Evolutionary conservation across 1,140 invertebrate genomes (phyloP).

Genomic region (Zophobas atratus): DNA sequence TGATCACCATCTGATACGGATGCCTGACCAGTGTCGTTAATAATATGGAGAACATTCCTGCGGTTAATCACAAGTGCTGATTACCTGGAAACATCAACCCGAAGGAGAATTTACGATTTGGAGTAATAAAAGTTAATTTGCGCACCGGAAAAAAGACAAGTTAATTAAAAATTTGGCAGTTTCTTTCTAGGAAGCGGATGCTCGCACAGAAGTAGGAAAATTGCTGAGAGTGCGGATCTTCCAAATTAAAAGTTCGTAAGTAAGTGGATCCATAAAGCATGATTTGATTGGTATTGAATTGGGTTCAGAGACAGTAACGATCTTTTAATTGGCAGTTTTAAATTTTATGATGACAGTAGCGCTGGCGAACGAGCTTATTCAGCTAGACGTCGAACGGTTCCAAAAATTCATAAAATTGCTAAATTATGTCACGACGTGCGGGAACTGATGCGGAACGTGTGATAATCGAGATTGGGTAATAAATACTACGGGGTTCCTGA

Average conservation of each 20-base stretch:
- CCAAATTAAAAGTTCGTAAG: neutral
- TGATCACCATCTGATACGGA: constrained; percentile 5
- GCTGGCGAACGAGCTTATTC: constrained; percentile 4
- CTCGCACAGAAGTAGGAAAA: neutral
- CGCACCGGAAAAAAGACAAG: neutral
- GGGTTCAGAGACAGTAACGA: constrained; percentile 23
- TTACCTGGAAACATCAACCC: constrained; percentile 22
- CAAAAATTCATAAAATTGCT: constrained; percentile 3
- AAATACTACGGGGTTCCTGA: neutral
- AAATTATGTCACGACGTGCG: constrained; percentile 5
- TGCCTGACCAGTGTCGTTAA: neutral
- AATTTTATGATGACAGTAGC: constrained; percentile 35
- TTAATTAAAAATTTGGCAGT: constrained; percentile 1
- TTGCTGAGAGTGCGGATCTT: neutral
- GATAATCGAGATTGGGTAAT: constrained; percentile 15
- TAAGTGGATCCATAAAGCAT: neutral
- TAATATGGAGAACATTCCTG: constrained; percentile 20
- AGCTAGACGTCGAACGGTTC: neutral
- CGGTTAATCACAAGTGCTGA: constrained; percentile 1
- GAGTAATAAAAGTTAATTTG: constrained; percentile 5
- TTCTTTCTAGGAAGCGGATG: neutral
- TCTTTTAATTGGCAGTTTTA: constrained; percentile 33
- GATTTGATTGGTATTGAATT: constrained; percentile 23
- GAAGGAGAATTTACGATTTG: constrained; percentile 10
- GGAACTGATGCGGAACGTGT: constrained; percentile 8